Base-by-base conservation (phyloP, 2,888 invertebrate genomes). In the Doris montereyensis region DNA sequence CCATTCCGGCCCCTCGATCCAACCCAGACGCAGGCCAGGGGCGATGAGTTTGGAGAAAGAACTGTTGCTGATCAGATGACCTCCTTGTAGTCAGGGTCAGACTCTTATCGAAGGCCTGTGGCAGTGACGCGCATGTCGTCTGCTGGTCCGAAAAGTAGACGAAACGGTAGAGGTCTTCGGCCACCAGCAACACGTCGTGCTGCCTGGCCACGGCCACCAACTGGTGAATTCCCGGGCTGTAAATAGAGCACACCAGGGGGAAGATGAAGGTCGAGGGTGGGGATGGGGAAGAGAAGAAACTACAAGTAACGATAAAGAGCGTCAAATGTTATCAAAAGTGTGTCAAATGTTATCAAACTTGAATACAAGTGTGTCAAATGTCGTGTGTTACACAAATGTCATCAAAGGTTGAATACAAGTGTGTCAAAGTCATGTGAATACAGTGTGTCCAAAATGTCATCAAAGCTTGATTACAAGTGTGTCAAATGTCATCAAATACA, bases 81-180 rank as follows among this genome's bases (percentile, higher is more conserved):
- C 93, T 79, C 84, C 79, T 57, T 70, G 81, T 87, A 90, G 35
- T 90, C 88, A 21, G 84, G 80, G 82, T 91, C 89, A 28, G 86
- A 88, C 88, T 80, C 26, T 88, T 88, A 85, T 94, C 94, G 83
- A 93, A 94, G 2, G 92, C 91, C 78, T 93, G 92, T 0, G 94
- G 89, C 78, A 94, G 92, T 65, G 92, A 92, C 2, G 94, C 93
- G 1, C 92, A 89, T n/a, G n/a, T n/a, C 1, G 84, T 86, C 10
- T 85, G 88, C 24, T 89, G 87, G 52, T 88, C 71, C 35, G 32
- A 41, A 65, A 57, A 94, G 77, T 88, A 86, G 0, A 94, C 89
- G 26, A 94, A 90, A 86, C 94, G 94, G 85, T 94, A 94, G 1
- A 94, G 94, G 88, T 94, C 94, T 85, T 94, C 94, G 84, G 93